Evolutionary conservation across 2,888 invertebrate genomes (phyloP), one percentile per base, ranked within the genome.

Genomic region (Drosophila ustulata): DNA sequence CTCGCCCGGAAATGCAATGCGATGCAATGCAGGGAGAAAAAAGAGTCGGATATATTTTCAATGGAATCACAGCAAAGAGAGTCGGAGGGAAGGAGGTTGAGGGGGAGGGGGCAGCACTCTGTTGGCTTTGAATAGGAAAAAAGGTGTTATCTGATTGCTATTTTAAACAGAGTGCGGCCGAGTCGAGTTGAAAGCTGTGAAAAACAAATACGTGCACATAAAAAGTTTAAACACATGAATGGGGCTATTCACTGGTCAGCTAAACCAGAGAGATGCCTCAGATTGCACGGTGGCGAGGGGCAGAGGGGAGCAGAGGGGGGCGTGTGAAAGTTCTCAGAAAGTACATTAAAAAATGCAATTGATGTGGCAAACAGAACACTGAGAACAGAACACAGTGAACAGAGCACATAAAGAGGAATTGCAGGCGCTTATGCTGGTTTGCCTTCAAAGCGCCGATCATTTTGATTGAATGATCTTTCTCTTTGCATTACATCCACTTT

Each of bases 131-230:
- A 86, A 82, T 74, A 45, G 66, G 30, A 37, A 66, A 71, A 49
- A 68, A 89, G 90, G 89, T 89, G 89, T 90, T 89, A 89, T 89
- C 90, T 90, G 89, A 89, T 89, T 89, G 90, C 88, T 78, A 88
- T 90, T 89, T 86, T 83, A 80, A 82, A 82, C 90, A 88, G 86
- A 88, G 71, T 51, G 30, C 50, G 11, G 49, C 57, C 37, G 45
- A 23, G 52, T 18, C 18, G 18, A 41, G 13, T 62, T 63, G 61
- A 69, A 71, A 66, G 75, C 71, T 50, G 69, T 52, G 59, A 51
- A 64, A 73, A 74, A 76, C 79, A 73, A 85, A 71, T 82, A 76
- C 73, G 64, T 65, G 43, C 63, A 56, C 72, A 84, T 66, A 79
- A 85, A 88, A 70, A 75, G 82, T 74, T 66, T 72, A 57, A 69